phyloP scores from a whole-genome alignment of 2,113 vertebrate species.

The Pluvianellus socialis region DNA sequence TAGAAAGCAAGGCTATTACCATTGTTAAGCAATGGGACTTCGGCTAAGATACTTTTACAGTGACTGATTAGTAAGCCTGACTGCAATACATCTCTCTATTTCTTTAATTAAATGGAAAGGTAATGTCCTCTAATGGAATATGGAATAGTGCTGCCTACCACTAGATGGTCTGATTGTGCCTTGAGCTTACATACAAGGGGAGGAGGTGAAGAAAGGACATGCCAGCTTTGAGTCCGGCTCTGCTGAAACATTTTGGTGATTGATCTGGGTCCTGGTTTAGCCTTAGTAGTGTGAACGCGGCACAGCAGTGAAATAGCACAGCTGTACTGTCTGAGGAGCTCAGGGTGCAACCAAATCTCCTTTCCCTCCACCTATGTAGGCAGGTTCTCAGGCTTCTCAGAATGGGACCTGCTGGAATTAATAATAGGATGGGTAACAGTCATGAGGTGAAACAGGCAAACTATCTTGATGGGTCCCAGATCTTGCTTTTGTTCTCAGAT shows the following conservation, averaged over 20 bases:
- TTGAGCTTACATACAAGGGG: background rate
- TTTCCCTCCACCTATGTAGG: background rate
- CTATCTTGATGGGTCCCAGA: background rate
- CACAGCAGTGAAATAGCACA: background rate
- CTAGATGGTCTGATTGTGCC: background rate
- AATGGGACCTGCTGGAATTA: background rate
- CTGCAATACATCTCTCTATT: background rate
- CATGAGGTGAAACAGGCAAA: background rate
- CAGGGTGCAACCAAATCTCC: background rate
- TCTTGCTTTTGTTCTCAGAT: background rate
- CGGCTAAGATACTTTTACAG: background rate
- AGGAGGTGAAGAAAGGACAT: background rate
- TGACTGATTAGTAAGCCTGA: background rate
- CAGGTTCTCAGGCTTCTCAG: background rate
- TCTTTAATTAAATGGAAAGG: conserved; percentile 19
- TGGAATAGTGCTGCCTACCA: background rate
- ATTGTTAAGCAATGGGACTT: background rate
- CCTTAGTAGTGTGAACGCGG: background rate
- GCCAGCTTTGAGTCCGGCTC: background rate
- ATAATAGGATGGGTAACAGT: background rate
- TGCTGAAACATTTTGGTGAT: background rate
- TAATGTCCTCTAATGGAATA: background rate
- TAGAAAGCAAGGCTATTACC: background rate
- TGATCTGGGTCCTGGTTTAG: background rate
- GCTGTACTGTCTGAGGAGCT: background rate